Evolutionary conservation across 2,888 invertebrate species (phyloP).

Genomic region (Nipponacmea schrenckii): DNA sequence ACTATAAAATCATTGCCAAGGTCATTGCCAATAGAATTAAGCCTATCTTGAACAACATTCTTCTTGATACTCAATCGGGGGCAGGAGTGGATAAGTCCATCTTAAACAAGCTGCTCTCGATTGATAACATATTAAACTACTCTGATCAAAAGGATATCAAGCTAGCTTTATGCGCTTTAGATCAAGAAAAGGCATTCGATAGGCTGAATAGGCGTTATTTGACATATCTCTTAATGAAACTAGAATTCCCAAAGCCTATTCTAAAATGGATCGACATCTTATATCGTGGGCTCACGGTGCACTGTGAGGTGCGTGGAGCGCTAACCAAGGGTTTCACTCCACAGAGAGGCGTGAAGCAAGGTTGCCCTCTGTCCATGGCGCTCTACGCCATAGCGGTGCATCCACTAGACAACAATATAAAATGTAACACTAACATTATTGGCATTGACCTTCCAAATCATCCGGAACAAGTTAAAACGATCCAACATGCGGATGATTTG

Average conservation of each 20-base stretch:
- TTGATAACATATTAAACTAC: no score
- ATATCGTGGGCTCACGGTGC: background rate
- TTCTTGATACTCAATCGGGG: background rate
- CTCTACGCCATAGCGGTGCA: background rate
- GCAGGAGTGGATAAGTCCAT: background rate
- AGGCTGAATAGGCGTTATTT: no score
- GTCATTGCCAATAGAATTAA: background rate
- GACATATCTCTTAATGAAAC: background rate
- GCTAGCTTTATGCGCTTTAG: background rate
- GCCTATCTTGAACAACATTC: background rate
- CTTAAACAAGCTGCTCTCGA: no score
- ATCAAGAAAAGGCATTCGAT: background rate
- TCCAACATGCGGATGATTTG: no score
- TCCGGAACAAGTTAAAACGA: background rate
- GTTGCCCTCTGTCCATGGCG: background rate
- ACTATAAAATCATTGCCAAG: background rate
- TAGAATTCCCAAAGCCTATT: background rate
- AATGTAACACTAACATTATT: background rate
- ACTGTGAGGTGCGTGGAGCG: background rate
- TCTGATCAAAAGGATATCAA: no score
- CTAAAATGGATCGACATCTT: background rate
- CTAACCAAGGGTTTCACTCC: background rate
- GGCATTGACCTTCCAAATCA: background rate
- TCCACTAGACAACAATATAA: background rate
- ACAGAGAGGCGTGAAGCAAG: background rate